Conservation (phyloP, 1,140 invertebrate species). For the Homarus americanus region DNA sequence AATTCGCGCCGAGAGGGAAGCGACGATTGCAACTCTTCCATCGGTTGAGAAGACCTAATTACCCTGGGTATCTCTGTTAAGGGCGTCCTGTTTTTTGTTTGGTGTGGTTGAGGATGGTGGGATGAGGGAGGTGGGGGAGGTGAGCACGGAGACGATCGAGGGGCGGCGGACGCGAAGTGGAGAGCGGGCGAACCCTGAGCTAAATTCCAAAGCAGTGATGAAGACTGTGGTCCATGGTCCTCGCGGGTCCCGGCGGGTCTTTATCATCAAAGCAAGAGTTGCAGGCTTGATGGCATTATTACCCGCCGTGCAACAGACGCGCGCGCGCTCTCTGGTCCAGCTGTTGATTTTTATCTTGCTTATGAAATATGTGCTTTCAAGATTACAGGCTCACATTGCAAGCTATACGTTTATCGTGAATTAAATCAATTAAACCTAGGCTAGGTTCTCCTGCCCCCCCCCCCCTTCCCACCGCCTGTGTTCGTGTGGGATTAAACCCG, state of each 20-base stretch:
- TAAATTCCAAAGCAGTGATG: conserved; percentile 31
- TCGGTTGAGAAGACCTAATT: background rate
- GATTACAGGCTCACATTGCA: conserved; percentile 55
- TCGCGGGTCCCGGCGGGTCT: too few species aligned
- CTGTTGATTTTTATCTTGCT: conserved; percentile 39
- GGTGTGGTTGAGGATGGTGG: background rate
- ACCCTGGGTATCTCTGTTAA: background rate
- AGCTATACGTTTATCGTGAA: conserved; percentile 51
- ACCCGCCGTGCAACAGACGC: conserved; percentile 17
- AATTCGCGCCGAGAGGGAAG: conserved; percentile 23
- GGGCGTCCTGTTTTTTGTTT: background rate
- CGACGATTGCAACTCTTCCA: background rate
- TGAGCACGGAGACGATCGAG: background rate
- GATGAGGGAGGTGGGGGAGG: background rate
- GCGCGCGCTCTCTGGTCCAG: background rate
- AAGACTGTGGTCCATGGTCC: background rate
- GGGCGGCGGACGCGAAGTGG: background rate
- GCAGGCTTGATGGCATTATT: conserved; percentile 49
- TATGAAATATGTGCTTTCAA: conserved; percentile 53
- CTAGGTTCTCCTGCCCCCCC: background rate
- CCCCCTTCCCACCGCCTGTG: background rate
- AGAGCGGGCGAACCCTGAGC: background rate
- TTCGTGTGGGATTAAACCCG: too few species aligned
- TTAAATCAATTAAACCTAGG: conserved; percentile 64
- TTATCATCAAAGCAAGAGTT: background rate